These are phyloP conservation scores for Eurystomus gularis DNA, from an alignment of 2,113 vertebrate genomes.

Conservation along the genomic window DNA sequence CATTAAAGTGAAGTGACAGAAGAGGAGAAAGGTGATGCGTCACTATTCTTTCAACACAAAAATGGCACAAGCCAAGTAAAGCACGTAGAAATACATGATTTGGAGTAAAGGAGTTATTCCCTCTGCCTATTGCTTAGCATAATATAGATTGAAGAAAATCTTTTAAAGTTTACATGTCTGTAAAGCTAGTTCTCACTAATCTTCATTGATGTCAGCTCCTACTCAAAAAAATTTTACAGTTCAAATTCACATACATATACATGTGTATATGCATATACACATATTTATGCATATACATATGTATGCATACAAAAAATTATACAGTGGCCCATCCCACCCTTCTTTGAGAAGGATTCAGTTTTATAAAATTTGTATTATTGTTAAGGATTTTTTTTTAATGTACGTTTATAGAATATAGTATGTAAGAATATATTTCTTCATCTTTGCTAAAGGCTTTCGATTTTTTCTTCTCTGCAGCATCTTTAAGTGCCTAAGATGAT, in stretches of 20 bases:
- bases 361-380: background rate
- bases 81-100: background rate
- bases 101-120: conserved; percentile 19
- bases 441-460: background rate
- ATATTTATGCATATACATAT: background rate
- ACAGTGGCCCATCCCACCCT: background rate
- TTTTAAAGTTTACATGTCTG: background rate
- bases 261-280: background rate
- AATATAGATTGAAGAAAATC: background rate
- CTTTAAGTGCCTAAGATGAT: background rate
- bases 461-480: background rate
- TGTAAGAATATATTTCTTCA: background rate
- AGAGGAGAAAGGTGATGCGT: background rate
- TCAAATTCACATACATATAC: background rate
- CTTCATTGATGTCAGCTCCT: background rate
- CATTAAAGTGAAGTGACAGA: background rate
- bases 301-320: background rate
- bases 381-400: background rate
- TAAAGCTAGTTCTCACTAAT: background rate
- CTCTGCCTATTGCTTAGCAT: background rate
- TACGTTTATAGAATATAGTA: background rate
- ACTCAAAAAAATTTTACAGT: background rate
- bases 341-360: background rate
- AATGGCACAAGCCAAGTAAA: background rate
- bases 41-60: conserved; percentile 5